A percentile compares a stretch with the other conserved stretches of the same genome.
These are phyloP conservation scores for Cryptophagus acutangulus DNA, from an alignment of 2,888 invertebrate species.

Conservation along the genomic window DNA sequence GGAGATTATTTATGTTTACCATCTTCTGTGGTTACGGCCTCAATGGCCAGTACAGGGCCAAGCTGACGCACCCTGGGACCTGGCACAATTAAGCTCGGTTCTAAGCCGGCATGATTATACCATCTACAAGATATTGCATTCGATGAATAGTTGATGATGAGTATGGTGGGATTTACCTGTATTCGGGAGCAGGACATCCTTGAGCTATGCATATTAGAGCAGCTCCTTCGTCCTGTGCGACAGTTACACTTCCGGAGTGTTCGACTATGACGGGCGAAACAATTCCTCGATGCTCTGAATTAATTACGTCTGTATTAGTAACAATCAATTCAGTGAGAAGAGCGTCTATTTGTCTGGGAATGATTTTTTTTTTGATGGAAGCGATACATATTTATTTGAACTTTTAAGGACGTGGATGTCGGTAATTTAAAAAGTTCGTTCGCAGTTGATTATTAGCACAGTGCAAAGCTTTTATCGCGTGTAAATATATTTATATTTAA, in stretches of 20 bases:
- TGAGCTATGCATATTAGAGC: conserved; percentile 74
- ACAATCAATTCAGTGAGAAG: too few species aligned
- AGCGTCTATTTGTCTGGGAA: too few species aligned
- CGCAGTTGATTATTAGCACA: too few species aligned
- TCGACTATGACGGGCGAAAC: conserved; percentile 68
- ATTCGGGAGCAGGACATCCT: conserved; percentile 73
- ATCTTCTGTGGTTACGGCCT: conserved; percentile 66
- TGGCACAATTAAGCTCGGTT: conserved; percentile 59
- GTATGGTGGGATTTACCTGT: too few species aligned
- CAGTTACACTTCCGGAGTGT: conserved; percentile 64
- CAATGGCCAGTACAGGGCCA: conserved; percentile 65
- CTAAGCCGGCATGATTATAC: conserved; percentile 63
- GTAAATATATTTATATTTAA: too few species aligned
- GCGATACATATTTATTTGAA: too few species aligned
- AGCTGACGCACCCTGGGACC: conserved; percentile 62
- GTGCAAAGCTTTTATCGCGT: too few species aligned
- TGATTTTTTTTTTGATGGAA: too few species aligned
- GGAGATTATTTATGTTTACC: conserved; percentile 23
- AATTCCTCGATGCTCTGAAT: conserved; percentile 66
- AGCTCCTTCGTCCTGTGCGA: conserved; percentile 68
- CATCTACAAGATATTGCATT: conserved; percentile 51
- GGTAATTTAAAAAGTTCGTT: too few species aligned
- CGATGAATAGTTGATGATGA: too few species aligned
- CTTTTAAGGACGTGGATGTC: too few species aligned
- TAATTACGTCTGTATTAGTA: conserved; percentile 5